Evolutionary conservation across 64 coral and sea anemone genomes (phyloP), one percentile per base, ranked within the genome.

Genomic region (Dendrophyllia cribrosa): DNA sequence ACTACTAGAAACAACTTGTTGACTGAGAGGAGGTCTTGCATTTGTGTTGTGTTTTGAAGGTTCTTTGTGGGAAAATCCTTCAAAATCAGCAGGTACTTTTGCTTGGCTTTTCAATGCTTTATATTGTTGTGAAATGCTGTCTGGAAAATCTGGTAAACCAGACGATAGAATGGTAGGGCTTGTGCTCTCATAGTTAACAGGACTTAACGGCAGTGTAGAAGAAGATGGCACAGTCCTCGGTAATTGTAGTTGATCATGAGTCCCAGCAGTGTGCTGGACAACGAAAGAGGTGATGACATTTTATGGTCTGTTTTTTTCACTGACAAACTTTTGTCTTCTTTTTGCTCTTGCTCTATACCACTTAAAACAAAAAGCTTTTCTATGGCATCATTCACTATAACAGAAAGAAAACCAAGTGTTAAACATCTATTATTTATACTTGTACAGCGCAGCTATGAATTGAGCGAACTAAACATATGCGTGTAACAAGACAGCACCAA

Each of bases 361-460:
- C 88, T 73, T 62, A 97, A 48, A 12, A 93, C 85, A 51, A 97
- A 90, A 16, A 97, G 79, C 49, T 93, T 97, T 66, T 97, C 95
- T 44, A 97, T 60, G 49, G 95, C 88, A 82, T 91, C 92, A 64
- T 97, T 89, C 15, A 94, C 95, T 97, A 50, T 56, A 1, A 91
- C 72, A 67, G 59, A 78, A 72, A 49, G 20, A 50, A 64, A 75
- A 72, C 24, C 55, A 9, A 58, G 48, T 26, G 9, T 74, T 6
- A 26, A 56, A 50, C 1, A 12, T 43, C 6, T 13, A 5, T 1
- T 51, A 24, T 9, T 5, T 20, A 8, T 44, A 56, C 4, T 20
- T 7, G 7, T 25, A 45, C 9, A 72, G 43, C 43, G 21, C 8
- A 25, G 34, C 0, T 34, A 0, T 34, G 34, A 34, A 34, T 34